Percentiles rank a stretch among this genome's conserved stretches.
Conservation (phyloP, 2,888 invertebrate genomes). For the Tiphia femorata region DNA sequence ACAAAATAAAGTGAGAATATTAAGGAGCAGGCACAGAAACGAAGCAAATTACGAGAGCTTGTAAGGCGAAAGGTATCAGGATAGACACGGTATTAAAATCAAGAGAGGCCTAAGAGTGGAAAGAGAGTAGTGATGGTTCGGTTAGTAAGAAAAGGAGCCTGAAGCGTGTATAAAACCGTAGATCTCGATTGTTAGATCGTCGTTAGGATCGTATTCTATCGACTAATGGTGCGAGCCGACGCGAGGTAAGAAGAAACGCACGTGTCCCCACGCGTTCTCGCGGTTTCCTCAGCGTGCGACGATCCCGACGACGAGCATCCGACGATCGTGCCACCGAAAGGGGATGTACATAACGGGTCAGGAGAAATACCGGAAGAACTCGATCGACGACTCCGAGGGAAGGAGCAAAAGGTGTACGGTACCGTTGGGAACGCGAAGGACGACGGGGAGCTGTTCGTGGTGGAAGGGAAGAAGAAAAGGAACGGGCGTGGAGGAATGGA, state of each 20-base stretch:
- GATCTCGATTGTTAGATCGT: too few species aligned
- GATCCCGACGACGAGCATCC: slow-evolving; percentile 27
- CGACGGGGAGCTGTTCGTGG: slow-evolving; percentile 26
- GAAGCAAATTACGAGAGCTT: slow-evolving; percentile 14
- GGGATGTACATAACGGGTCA: slow-evolving; percentile 44
- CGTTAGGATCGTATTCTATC: too few species aligned
- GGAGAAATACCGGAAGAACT: slow-evolving; percentile 47
- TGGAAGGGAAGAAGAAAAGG: slow-evolving; percentile 20
- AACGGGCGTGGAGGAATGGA: slow-evolving; percentile 10
- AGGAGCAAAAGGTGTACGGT: slow-evolving; percentile 46
- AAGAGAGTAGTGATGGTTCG: slow-evolving; percentile 1
- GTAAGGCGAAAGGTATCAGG: not conserved
- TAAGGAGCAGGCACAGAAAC: slow-evolving; percentile 22
- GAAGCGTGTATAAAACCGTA: slow-evolving; percentile 24
- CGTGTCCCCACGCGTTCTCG: not conserved
- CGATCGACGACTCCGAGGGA: slow-evolving; percentile 35
- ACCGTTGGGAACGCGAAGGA: slow-evolving; percentile 59
- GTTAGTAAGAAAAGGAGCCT: slow-evolving; percentile 34
- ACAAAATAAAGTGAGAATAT: slow-evolving; percentile 38
- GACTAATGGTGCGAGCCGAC: too few species aligned
- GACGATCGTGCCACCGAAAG: slow-evolving; percentile 30
- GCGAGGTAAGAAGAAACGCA: not conserved
- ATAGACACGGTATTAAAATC: not conserved
- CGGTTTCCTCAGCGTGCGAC: slow-evolving; percentile 14
- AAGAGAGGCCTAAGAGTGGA: slow-evolving; percentile 7